A percentile compares a stretch with the other conserved stretches of the same genome.
Conservation (phyloP, 2,797 vertebrate species). For the Epinephelus awoara region DNA sequence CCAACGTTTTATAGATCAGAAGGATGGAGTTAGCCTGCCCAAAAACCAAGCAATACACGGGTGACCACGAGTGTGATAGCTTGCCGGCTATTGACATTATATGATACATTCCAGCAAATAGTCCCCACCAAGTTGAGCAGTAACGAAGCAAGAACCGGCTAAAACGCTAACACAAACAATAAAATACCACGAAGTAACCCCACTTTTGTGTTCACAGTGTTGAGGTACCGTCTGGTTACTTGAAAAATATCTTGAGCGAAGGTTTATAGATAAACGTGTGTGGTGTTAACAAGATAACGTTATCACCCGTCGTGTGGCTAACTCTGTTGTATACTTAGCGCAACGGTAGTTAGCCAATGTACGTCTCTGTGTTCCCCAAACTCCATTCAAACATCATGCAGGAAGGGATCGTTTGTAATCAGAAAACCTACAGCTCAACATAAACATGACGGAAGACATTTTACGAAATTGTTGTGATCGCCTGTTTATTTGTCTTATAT, state of each 20-base stretch:
- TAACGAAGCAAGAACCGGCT: constrained; percentile 5
- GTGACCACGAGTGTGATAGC: constrained; percentile 58
- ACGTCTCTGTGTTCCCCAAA: not conserved
- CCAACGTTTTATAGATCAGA: rapidly evolving
- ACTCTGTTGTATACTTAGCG: not conserved
- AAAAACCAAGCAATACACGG: constrained; percentile 18
- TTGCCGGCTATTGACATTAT: constrained; percentile 41
- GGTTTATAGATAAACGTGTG: not conserved
- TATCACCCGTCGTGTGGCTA: not conserved
- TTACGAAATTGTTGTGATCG: not conserved
- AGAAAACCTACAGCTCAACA: not conserved
- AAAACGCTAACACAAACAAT: not conserved
- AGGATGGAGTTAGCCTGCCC: not conserved
- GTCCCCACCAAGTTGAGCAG: constrained; percentile 22
- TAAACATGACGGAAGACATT: not conserved
- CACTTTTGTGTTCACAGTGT: rapidly evolving
- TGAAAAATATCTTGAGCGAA: not conserved
- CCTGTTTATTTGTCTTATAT: not conserved
- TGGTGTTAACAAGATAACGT: not conserved
- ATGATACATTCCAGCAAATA: constrained; percentile 66
- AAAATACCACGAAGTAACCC: not conserved
- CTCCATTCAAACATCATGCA: not conserved
- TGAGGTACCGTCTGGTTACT: not conserved
- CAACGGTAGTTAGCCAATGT: not conserved
- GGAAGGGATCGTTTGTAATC: not conserved